A percentile compares a stretch with the other conserved stretches of the same genome.
phyloP scores from a whole-genome alignment of 1,140 invertebrate genomes.

The Magallana gigas region DNA sequence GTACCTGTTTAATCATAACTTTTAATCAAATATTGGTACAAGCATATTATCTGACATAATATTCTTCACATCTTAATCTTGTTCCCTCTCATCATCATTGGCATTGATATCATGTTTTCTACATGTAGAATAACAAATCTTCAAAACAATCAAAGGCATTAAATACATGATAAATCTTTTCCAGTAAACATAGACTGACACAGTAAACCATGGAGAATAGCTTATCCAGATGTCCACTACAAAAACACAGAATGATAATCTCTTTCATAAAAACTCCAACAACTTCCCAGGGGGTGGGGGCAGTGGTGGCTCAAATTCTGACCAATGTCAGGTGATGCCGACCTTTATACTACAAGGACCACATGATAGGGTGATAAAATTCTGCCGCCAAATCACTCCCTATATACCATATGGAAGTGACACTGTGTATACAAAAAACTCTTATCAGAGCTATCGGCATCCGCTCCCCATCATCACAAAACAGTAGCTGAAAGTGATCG shows the following conservation, averaged over 20 bases:
- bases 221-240: not conserved
- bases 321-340: constrained; percentile 24
- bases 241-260: not conserved
- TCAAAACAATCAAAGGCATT: too few relatives aligned
- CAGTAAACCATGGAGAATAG: not conserved
- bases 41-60: too few relatives aligned
- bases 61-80: too few relatives aligned
- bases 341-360: constrained; percentile 8
- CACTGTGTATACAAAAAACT: constrained; percentile 13
- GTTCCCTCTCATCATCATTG: too few relatives aligned
- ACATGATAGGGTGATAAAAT: constrained; percentile 24
- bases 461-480: constrained; percentile 7
- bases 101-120: too few relatives aligned
- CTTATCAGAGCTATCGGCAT: constrained; percentile 5
- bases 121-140: too few relatives aligned
- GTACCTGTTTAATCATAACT: too few relatives aligned
- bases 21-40: too few relatives aligned
- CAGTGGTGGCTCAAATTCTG: not conserved
- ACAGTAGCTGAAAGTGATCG: constrained; percentile 33
- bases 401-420: constrained; percentile 23
- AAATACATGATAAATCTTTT: too few relatives aligned
- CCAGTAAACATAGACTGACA: too few relatives aligned
- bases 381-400: not conserved
- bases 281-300: not conserved
- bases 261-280: not conserved